Evolutionary conservation across 2,888 invertebrate genomes (phyloP).

Genomic region (Eremobia ochroleuca): DNA sequence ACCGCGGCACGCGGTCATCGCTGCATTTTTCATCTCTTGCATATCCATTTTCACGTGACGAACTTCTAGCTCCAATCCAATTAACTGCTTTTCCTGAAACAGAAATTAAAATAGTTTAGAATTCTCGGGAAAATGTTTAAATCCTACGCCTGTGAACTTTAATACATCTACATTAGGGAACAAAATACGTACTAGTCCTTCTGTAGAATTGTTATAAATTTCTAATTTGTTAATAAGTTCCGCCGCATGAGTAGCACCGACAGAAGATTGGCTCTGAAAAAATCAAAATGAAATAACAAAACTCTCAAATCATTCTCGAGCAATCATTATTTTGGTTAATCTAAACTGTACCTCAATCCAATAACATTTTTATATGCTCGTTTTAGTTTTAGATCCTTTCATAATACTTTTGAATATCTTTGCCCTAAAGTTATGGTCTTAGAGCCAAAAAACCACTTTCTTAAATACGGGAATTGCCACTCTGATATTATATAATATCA

Average conservation of each 20-base stretch:
- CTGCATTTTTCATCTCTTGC: slow-evolving; percentile 72
- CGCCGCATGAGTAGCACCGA: slow-evolving; percentile 68
- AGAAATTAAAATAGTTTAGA: not conserved
- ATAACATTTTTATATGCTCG: not conserved
- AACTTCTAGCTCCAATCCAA: slow-evolving; percentile 91
- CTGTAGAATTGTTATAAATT: slow-evolving; percentile 77
- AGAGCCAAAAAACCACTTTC: not conserved
- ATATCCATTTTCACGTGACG: slow-evolving; percentile 85
- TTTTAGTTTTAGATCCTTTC: not conserved
- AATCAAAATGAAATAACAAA: not conserved
- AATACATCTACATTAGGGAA: not conserved
- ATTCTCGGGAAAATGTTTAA: not conserved
- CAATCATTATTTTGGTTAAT: no score
- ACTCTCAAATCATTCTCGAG: not conserved
- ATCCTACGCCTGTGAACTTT: not conserved
- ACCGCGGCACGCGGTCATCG: slow-evolving; percentile 75
- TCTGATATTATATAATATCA: not conserved
- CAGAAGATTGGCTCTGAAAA: slow-evolving; percentile 70
- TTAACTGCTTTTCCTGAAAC: slow-evolving; percentile 91
- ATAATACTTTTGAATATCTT: not conserved
- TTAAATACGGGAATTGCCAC: no score
- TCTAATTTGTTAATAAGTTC: slow-evolving; percentile 79
- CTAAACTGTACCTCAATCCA: not conserved
- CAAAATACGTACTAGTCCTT: slow-evolving; percentile 77
- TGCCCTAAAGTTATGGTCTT: not conserved